These are phyloP conservation scores for Pterophyllum scalare DNA, from an alignment of 2,113 vertebrate species.

Conservation along the genomic window DNA sequence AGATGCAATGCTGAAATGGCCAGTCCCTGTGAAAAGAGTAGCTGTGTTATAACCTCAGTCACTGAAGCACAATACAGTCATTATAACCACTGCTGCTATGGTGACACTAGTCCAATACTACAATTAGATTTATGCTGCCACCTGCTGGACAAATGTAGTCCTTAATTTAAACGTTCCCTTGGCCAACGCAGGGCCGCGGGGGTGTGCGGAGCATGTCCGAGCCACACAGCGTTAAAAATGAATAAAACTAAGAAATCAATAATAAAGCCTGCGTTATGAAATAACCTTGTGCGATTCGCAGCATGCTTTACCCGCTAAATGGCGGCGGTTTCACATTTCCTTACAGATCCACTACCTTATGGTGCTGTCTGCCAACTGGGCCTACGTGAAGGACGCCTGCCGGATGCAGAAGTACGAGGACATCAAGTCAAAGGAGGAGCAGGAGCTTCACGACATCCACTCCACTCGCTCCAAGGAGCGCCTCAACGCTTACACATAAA, in stretches of 20 bases:
- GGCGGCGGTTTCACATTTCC: neutral
- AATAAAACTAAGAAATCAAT: neutral
- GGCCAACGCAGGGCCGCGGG: too few species aligned
- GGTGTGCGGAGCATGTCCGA: too few species aligned
- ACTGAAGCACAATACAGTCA: slow-evolving; percentile 49
- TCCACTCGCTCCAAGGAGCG: slow-evolving; percentile 99
- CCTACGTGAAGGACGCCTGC: slow-evolving; percentile 98
- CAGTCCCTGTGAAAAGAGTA: slow-evolving; percentile 11
- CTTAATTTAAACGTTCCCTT: neutral
- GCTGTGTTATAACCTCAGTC: slow-evolving; percentile 22
- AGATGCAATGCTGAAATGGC: neutral
- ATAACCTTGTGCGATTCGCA: too few species aligned
- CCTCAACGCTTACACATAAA: slow-evolving; percentile 99
- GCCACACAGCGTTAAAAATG: neutral
- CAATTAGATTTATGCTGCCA: slow-evolving; percentile 50
- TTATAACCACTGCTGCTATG: slow-evolving; percentile 59
- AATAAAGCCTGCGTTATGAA: neutral
- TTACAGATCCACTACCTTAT: slow-evolving; percentile 97
- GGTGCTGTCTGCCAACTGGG: slow-evolving; percentile 99
- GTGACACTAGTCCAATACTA: slow-evolving; percentile 32
- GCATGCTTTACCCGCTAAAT: neutral
- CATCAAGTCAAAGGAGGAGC: slow-evolving; percentile 99
- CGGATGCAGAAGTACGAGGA: slow-evolving; percentile 99
- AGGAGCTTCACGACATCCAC: slow-evolving; percentile 99
- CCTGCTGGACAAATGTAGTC: slow-evolving; percentile 54